These are phyloP conservation scores for Sycophaga agraensis DNA, from an alignment of 1,140 invertebrate genomes.

Conservation along the genomic window DNA sequence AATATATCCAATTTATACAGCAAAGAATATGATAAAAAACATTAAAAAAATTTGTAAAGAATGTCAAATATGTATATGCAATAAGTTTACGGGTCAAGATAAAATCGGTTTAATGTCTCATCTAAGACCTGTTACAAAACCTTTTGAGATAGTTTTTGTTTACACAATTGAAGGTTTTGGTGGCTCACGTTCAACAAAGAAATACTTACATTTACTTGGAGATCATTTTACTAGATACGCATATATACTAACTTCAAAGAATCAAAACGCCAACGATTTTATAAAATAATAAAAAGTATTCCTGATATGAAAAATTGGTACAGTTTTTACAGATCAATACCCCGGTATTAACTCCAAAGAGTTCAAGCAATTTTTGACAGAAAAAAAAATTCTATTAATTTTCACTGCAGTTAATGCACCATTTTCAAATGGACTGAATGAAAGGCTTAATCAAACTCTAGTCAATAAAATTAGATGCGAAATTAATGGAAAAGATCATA, in stretches of 20 bases:
- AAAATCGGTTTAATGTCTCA: conserved; percentile 34
- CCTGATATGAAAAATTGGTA: conserved; percentile 35
- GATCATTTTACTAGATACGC: conserved; percentile 43
- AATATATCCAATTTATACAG: conserved; percentile 18
- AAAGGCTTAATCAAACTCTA: conserved; percentile 14
- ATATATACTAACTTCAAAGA: conserved; percentile 44
- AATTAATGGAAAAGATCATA: conserved; percentile 13
- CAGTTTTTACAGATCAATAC: conserved; percentile 30
- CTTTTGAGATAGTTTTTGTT: conserved; percentile 47
- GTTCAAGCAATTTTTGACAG: conserved; percentile 30
- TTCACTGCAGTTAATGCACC: conserved; percentile 26
- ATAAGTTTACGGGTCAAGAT: conserved; percentile 25
- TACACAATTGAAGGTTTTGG: conserved; percentile 46
- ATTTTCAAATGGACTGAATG: conserved; percentile 19
- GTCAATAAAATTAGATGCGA: conserved; percentile 27
- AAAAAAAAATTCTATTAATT: conserved; percentile 20
- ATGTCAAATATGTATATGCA: conserved; percentile 29
- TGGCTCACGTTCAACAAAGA: conserved; percentile 39
- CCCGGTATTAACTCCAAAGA: conserved; percentile 27
- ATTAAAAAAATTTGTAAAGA: conserved; percentile 14
- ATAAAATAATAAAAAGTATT: conserved; percentile 42
- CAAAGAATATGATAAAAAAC: conserved; percentile 24
- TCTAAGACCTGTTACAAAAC: conserved; percentile 30
- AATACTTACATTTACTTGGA: conserved; percentile 40
- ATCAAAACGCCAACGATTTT: conserved; percentile 42